A percentile compares a stretch with the other conserved stretches of the same genome.
Evolutionary conservation across 2,797 vertebrate genomes (phyloP).

Genomic region (Melanotaenia boesemani): DNA sequence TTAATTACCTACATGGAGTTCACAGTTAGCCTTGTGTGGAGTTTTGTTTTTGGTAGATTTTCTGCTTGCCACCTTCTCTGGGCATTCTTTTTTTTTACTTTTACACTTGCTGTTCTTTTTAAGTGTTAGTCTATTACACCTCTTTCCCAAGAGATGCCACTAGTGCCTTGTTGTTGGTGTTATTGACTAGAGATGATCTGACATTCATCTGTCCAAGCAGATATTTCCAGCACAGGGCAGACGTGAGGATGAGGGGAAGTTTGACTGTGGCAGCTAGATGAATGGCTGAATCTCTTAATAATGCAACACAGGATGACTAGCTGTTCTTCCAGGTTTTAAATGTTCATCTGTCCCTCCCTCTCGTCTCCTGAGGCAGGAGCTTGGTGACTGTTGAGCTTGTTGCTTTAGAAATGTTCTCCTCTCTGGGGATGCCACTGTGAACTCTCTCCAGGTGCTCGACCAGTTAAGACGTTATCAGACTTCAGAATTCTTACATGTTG

Average conservation of each 20-base stretch:
- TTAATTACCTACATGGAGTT: slow-evolving; percentile 44
- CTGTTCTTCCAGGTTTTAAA: slow-evolving; percentile 22
- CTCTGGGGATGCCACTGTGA: slow-evolving; percentile 42
- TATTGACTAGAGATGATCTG: neutral
- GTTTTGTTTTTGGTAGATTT: slow-evolving; percentile 12
- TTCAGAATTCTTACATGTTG: slow-evolving; percentile 18
- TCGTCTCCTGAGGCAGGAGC: neutral
- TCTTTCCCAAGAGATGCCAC: slow-evolving; percentile 25
- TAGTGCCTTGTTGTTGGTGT: slow-evolving; percentile 44
- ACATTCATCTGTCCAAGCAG: slow-evolving; percentile 15
- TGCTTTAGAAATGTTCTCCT: slow-evolving; percentile 17
- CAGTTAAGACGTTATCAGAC: slow-evolving; percentile 19
- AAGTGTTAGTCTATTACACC: neutral
- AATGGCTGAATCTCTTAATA: slow-evolving; percentile 10
- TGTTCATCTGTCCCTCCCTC: neutral
- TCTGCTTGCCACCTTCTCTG: slow-evolving; percentile 27
- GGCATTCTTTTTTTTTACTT: slow-evolving; percentile 5
- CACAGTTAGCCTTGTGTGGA: slow-evolving; percentile 24
- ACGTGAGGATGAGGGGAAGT: slow-evolving; percentile 1
- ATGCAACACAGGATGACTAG: slow-evolving; percentile 3
- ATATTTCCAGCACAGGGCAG: slow-evolving; percentile 16
- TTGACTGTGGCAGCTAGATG: neutral
- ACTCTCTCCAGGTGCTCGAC: slow-evolving; percentile 40
- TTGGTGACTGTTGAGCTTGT: slow-evolving; percentile 4
- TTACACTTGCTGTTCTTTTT: neutral